Conservation (phyloP, 2,797 vertebrate species). For the Megaceryle alcyon region DNA sequence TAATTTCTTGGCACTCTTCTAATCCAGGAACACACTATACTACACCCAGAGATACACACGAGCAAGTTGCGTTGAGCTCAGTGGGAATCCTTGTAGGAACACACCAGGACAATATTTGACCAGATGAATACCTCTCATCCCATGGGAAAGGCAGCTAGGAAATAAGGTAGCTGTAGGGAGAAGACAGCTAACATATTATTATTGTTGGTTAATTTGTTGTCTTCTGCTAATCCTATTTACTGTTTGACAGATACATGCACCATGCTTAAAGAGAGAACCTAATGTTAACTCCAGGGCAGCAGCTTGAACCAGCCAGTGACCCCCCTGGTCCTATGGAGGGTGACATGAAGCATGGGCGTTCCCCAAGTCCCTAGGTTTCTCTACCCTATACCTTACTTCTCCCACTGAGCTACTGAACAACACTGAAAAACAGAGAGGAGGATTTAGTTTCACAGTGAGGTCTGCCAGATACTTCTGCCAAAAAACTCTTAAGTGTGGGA, state of each 20-base stretch:
- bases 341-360: accelerated
- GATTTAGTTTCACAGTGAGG: background rate
- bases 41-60: background rate
- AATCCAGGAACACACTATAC: background rate
- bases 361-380: background rate
- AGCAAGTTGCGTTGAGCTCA: background rate
- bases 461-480: background rate
- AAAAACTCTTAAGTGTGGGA: background rate
- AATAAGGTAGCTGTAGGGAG: constrained; percentile 44
- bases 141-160: constrained; percentile 1
- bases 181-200: constrained; percentile 18
- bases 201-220: constrained; percentile 30
- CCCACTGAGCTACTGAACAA: background rate
- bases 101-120: background rate
- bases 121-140: constrained; percentile 23
- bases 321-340: background rate
- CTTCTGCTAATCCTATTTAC: constrained; percentile 41
- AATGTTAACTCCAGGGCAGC: background rate
- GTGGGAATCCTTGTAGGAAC: constrained; percentile 23
- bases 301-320: background rate
- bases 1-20: background rate
- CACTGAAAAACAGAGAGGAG: background rate
- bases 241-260: background rate
- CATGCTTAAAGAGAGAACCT: background rate
- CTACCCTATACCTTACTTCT: background rate